Evolutionary conservation across 2,888 invertebrate genomes (phyloP), one percentile per base, ranked within the genome.

Genomic region (Scaptomyza reducta): DNA sequence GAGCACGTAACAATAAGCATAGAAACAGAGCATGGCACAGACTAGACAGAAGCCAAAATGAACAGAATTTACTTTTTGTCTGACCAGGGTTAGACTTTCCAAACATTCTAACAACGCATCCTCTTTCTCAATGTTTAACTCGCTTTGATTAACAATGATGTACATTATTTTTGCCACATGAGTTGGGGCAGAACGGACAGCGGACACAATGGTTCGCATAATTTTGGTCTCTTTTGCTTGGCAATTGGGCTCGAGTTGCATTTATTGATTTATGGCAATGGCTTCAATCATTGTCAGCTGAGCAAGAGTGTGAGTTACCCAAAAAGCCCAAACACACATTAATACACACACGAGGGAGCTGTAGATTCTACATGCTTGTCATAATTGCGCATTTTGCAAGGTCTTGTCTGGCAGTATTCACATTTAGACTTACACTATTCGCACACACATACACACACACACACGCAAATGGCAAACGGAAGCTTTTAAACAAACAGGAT

Each of bases 401-500:
- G 74, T 61, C 74, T 75, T 74, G 54, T 55, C 60, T 70, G 33
- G 35, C 41, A 46, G 33, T 38, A 51, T n/a, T 49, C 10, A 18
- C 31, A 58, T 29, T 35, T 38, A 25, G 25, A 58, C 42, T 22
- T 35, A 56, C 44, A 58, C 10, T 10, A 53, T 31, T 47, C 16
- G 1, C 9, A 13, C 35, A 31, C 41, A 25, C 18, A 35, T n/a
- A 22, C 42, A 14, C 14, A 44, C 47, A 13, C 44, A 45, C 40
- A 56, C 18, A 46, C 45, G 57, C 46, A 69, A 47, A 69, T 66
- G 53, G 60, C 38, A 51, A 79, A 63, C 87, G 87, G 86, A 84
- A 84, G 83, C 83, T 87, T 87, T 87, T 82, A 85, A 76, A 55
- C 75, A 82, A 84, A 87, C 86, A 85, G 83, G 87, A 84, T 82